Percentiles rank a stretch among this genome's conserved stretches.
Conservation (phyloP, 1,140 invertebrate genomes). For the Eumeta japonica region DNA sequence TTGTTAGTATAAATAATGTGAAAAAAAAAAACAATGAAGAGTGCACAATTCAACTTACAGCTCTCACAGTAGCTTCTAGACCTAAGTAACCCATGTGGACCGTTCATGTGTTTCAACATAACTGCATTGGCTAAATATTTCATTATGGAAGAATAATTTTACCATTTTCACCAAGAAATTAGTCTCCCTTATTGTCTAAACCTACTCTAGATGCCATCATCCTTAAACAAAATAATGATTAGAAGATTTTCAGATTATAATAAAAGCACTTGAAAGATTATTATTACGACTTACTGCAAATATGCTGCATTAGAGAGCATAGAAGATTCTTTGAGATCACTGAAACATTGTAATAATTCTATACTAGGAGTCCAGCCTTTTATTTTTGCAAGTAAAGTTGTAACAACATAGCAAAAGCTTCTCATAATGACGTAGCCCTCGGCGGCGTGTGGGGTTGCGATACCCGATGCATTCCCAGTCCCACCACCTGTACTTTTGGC, state of each 20-base stretch:
- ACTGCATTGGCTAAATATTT: slow-evolving; percentile 87
- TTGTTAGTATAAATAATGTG: not conserved
- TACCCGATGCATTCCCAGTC: slow-evolving; percentile 26
- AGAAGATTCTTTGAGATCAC: slow-evolving; percentile 79
- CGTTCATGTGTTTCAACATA: slow-evolving; percentile 86
- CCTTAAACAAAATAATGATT: slow-evolving; percentile 53
- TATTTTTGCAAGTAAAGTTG: slow-evolving; percentile 80
- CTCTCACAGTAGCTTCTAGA: slow-evolving; percentile 75
- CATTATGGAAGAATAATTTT: slow-evolving; percentile 84
- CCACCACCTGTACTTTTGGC: slow-evolving; percentile 65
- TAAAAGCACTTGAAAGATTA: not conserved
- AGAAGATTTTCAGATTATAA: not conserved
- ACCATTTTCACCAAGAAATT: slow-evolving; percentile 79
- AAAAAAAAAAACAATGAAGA: slow-evolving; percentile 2
- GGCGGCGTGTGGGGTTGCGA: slow-evolving; percentile 53
- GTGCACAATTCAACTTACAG: slow-evolving; percentile 55
- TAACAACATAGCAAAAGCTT: slow-evolving; percentile 77
- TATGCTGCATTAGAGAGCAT: slow-evolving; percentile 82
- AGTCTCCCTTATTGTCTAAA: slow-evolving; percentile 75
- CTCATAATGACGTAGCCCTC: slow-evolving; percentile 83
- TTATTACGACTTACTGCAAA: slow-evolving; percentile 71
- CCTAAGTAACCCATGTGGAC: slow-evolving; percentile 78
- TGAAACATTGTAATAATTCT: slow-evolving; percentile 78
- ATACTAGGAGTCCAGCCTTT: slow-evolving; percentile 85
- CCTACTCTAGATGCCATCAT: slow-evolving; percentile 81